A percentile compares a stretch with the other conserved stretches of the same genome.
Conservation (phyloP, 2,113 vertebrate genomes). For the Rhabdomys dilectus region DNA sequence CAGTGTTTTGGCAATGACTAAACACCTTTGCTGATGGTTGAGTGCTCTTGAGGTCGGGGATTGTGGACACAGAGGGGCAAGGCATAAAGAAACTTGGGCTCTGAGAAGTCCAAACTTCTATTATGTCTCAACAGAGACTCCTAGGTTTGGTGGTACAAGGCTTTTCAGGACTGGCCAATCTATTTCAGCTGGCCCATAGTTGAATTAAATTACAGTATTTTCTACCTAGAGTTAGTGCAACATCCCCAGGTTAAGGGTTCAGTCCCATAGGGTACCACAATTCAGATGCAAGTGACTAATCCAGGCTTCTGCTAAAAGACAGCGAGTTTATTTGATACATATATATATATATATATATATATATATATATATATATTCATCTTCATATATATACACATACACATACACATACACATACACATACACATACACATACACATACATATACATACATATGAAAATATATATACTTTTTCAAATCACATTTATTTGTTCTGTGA, state of each 20-base stretch:
- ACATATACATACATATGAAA: background rate
- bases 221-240: background rate
- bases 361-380: background rate
- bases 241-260: background rate
- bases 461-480: background rate
- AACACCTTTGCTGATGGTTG: background rate
- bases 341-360: no score
- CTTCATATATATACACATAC: fast-evolving
- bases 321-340: background rate
- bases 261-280: background rate
- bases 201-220: background rate
- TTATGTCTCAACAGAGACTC: background rate
- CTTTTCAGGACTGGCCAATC: background rate
- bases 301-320: background rate
- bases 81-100: background rate
- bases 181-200: background rate
- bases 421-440: fast-evolving
- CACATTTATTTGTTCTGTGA: background rate
- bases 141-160: no score
- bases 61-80: no score
- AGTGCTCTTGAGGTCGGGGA: background rate
- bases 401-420: background rate
- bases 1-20: background rate
- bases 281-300: background rate
- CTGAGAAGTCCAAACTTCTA: background rate